A percentile compares a stretch with the other conserved stretches of the same genome.
Conservation (phyloP, 2,888 invertebrate genomes). For the Leptopterna dolabrata region DNA sequence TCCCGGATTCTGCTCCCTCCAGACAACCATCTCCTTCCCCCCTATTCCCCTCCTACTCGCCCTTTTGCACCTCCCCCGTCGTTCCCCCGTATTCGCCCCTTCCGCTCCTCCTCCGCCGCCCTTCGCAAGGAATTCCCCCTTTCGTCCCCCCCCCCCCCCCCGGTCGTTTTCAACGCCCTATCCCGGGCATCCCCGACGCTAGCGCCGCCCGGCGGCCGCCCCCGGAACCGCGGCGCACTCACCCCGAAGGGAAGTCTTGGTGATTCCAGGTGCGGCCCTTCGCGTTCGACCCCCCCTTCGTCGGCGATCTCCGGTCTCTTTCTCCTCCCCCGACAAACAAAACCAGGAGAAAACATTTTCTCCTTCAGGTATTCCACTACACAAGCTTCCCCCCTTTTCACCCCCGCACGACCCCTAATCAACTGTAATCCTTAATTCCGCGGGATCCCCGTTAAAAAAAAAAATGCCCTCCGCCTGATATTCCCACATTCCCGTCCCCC, state of each 20-base stretch:
- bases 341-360: not conserved
- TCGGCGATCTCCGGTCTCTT: not conserved
- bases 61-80: no score
- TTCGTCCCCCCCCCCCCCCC: not conserved
- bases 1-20: slow-evolving; percentile 2
- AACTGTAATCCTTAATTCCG: not conserved
- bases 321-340: not conserved
- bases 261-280: slow-evolving; percentile 13
- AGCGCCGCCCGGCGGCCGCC: not conserved
- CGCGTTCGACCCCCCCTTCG: not conserved
- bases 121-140: no score
- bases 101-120: no score
- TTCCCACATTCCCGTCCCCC: not conserved
- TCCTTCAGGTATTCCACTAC: no score
- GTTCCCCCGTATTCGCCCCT: no score
- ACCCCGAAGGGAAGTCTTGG: slow-evolving; percentile 27
- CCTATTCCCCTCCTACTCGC: no score
- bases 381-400: not conserved
- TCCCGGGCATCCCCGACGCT: not conserved
- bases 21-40: not conserved
- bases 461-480: not conserved
- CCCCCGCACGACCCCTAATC: not conserved
- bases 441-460: not conserved
- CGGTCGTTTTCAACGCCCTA: slow-evolving; percentile 2
- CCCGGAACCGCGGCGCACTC: not conserved